Evolutionary conservation across 2,888 invertebrate genomes (phyloP), one percentile per base, ranked within the genome.

Genomic region (Oxyteleia sp.): DNA sequence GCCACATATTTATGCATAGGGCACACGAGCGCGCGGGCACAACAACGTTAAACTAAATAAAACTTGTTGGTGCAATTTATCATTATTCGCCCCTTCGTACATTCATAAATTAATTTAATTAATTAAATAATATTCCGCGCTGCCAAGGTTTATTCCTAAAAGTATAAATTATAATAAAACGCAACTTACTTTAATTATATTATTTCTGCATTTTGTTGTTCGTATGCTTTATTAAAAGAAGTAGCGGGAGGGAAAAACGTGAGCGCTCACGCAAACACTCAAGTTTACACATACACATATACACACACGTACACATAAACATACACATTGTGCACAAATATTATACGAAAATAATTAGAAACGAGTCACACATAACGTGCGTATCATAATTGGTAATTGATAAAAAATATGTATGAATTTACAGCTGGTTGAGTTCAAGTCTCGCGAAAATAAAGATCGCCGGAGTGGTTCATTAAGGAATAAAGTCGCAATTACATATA

Each of bases 111-210:
- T 82, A 71, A 76, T 76, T 82, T 71, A 82, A 76, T 82, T 82
- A 75, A 82, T 76, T 71, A 76, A 82, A 71, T 76, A 75, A 75
- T 59, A 71, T 59, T 47, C 61, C 64, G 23, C 63, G 64, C 53
- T 41, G 49, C 57, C 43, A 61, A 64, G 49, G 47, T 68, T 64
- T 57, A 64, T 71, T 69, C n/a, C 49, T 55, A 75, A 74, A 82
- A 82, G 69, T 74, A 75, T 82, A 75, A 82, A 82, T 82, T 82
- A 82, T 76, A 82, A 76, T 82, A 66, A 82, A 82, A 51, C 75
- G 38, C 75, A 76, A 75, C 82, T 68, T 76, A 82, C 51, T 76
- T 82, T 75, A 75, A 75, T 81, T 63, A 81, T 57, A 81, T 81
- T 68, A 81, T 68, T 55, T 23, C 53, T 49, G 68, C 74, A 68